Percentiles rank a stretch among this genome's conserved stretches.
Conservation (phyloP, 30 jellyfish, hydroid and myxozoan genomes). For the Turritopsis rubra region DNA sequence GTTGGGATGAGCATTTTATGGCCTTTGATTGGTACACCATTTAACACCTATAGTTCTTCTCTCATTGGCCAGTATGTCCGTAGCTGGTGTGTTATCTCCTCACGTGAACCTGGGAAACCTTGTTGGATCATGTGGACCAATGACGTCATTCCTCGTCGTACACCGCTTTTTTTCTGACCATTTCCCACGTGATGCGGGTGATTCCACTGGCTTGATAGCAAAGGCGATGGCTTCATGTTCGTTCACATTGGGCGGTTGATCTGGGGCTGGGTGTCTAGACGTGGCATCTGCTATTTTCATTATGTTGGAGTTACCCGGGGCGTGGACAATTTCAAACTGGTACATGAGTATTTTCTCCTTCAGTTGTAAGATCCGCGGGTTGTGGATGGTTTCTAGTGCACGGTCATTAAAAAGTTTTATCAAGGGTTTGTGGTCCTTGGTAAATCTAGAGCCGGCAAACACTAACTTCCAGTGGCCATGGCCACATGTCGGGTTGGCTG, state of each 20-base stretch:
- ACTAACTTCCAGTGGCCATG: slow-evolving; percentile 42
- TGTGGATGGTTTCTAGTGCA: slow-evolving; percentile 27
- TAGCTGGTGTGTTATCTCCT: not conserved
- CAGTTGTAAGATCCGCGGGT: slow-evolving; percentile 32
- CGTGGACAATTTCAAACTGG: slow-evolving; percentile 27
- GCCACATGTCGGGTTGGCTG: slow-evolving; percentile 36
- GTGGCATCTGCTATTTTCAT: slow-evolving; percentile 7
- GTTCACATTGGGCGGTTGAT: not conserved
- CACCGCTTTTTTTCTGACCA: not conserved
- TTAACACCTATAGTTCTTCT: not conserved
- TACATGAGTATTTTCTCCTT: slow-evolving; percentile 44
- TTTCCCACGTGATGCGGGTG: not conserved
- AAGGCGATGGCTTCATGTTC: not conserved
- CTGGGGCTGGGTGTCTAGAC: slow-evolving; percentile 23
- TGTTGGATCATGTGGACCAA: not conserved
- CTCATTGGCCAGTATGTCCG: slow-evolving; percentile 2
- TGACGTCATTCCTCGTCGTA: not conserved
- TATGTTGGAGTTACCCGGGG: slow-evolving; percentile 29
- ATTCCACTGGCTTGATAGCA: not conserved
- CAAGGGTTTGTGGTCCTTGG: slow-evolving; percentile 56
- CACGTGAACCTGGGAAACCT: not conserved
- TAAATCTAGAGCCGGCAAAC: slow-evolving; percentile 65
- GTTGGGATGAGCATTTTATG: slow-evolving; percentile 20
- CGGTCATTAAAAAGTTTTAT: slow-evolving; percentile 25
- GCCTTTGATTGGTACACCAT: slow-evolving; percentile 12